Percentiles rank a stretch among this genome's conserved stretches.
phyloP scores from a whole-genome alignment of 1,140 invertebrate genomes.

The Drosophila baimaii region DNA sequence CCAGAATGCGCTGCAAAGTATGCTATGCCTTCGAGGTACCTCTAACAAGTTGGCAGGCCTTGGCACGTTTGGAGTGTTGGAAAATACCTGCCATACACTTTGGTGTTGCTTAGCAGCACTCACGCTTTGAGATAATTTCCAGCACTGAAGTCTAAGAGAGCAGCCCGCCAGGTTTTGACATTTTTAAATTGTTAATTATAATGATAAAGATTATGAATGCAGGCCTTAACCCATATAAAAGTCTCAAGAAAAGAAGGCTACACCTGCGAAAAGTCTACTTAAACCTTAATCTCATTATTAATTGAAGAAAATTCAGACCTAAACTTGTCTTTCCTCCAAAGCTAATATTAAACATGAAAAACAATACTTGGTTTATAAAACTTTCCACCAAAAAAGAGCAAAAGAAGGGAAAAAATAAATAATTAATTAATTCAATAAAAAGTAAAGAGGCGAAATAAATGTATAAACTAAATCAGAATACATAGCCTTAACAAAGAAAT shows the following conservation, averaged over 20 bases:
- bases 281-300: background rate
- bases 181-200: constrained; percentile 1
- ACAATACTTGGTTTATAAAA: too few relatives aligned
- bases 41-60: background rate
- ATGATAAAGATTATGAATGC: background rate
- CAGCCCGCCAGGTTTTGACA: background rate
- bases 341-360: too few relatives aligned
- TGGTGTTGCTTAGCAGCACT: background rate
- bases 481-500: too few relatives aligned
- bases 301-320: background rate
- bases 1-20: constrained; percentile 7
- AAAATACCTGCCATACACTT: background rate
- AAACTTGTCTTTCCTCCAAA: too few relatives aligned
- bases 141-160: background rate
- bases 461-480: too few relatives aligned
- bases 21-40: background rate
- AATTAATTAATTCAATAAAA: too few relatives aligned
- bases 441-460: too few relatives aligned
- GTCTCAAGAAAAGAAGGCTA: too few relatives aligned
- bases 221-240: background rate
- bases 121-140: background rate
- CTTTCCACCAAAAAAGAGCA: too few relatives aligned
- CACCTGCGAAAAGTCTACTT: too few relatives aligned
- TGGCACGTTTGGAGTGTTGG: background rate
- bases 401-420: too few relatives aligned